These are phyloP conservation scores for Chironomus tentans DNA, from an alignment of 2,888 invertebrate genomes.

Conservation along the genomic window DNA sequence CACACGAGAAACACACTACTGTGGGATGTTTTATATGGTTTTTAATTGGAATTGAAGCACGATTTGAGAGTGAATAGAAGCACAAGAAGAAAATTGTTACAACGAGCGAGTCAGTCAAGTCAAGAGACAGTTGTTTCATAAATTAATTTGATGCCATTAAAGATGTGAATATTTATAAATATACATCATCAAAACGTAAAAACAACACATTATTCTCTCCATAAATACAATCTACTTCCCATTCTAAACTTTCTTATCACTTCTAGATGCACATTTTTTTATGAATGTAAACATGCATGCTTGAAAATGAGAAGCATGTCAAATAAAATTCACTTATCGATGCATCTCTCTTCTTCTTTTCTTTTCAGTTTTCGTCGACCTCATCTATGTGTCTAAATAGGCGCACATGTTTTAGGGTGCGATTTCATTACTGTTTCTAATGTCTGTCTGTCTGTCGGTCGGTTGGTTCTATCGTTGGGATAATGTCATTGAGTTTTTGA, in stretches of 20 bases:
- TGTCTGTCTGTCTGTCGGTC: too few species aligned
- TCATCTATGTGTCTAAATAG: too few species aligned
- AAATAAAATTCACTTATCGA: background rate
- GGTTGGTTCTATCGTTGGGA: too few species aligned
- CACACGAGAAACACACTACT: background rate
- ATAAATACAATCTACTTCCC: background rate
- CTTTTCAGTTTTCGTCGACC: too few species aligned
- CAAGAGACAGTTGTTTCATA: slow-evolving; percentile 21
- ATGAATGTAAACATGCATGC: background rate
- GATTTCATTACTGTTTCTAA: too few species aligned
- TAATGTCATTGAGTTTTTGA: too few species aligned
- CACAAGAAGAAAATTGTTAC: background rate
- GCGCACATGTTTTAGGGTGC: too few species aligned
- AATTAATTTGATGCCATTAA: slow-evolving; percentile 25
- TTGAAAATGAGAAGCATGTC: background rate
- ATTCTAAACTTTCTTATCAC: background rate
- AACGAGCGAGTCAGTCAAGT: background rate
- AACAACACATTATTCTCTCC: background rate
- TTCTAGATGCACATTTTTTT: background rate
- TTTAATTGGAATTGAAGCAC: slow-evolving; percentile 21
- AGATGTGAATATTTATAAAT: slow-evolving; percentile 11
- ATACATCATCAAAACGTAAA: background rate
- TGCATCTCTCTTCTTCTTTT: background rate
- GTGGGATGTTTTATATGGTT: slow-evolving; percentile 26
- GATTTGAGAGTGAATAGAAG: background rate